phyloP scores from a whole-genome alignment of 2,113 vertebrate genomes.

The Aleadryas rufinucha region DNA sequence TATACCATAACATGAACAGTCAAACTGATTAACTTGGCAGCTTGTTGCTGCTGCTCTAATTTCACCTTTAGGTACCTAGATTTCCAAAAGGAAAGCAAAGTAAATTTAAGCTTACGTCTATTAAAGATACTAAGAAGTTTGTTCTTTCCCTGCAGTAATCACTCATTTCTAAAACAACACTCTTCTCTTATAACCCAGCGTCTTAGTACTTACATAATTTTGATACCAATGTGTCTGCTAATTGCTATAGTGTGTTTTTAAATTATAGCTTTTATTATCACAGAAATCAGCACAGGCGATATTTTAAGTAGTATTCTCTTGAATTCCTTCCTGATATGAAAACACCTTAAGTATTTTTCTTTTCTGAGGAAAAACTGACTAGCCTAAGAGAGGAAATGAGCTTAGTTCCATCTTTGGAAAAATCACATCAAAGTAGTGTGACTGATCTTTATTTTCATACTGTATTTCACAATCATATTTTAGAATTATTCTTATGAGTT shows the following conservation, averaged over 20 bases:
- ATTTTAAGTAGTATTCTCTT: neutral
- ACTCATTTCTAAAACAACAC: neutral
- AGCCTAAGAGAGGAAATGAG: neutral
- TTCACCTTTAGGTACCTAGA: neutral
- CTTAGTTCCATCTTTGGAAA: neutral
- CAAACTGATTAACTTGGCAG: neutral
- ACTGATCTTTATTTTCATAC: neutral
- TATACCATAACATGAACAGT: fast-evolving
- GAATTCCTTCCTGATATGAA: neutral
- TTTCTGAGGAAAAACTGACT: neutral
- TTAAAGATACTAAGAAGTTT: neutral
- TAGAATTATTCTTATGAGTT: neutral
- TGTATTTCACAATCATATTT: neutral
- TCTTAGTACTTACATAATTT: neutral
- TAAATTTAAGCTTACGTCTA: neutral
- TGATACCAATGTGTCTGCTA: neutral
- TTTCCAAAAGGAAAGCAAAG: neutral
- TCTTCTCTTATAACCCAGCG: neutral
- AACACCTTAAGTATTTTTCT: neutral
- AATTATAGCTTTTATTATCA: neutral
- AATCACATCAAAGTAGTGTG: neutral
- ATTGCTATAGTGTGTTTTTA: neutral
- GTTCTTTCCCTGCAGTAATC: neutral
- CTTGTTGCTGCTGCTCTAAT: neutral
- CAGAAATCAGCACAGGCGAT: neutral